Evolutionary conservation across 2,113 vertebrate species (phyloP).

Genomic region (Carettochelys insculpta): DNA sequence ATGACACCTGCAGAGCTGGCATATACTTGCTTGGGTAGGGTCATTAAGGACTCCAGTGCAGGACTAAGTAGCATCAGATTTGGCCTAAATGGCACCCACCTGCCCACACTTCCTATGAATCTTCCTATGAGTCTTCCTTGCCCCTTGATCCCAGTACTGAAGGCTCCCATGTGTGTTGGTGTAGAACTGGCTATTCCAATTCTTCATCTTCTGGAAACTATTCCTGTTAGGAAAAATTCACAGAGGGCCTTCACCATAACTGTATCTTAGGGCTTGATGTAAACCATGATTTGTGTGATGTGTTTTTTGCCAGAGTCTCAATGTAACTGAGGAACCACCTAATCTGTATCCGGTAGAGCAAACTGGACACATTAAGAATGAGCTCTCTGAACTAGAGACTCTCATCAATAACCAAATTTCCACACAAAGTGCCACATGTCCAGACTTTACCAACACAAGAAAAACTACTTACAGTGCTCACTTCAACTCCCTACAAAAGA

Average conservation of each 20-base stretch:
- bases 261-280: too few relatives aligned
- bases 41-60: neutral
- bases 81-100: fast-evolving
- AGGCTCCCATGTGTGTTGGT: fast-evolving
- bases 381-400: too few relatives aligned
- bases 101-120: neutral
- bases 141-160: neutral
- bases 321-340: too few relatives aligned
- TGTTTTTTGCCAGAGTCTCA: too few relatives aligned
- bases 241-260: neutral
- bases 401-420: too few relatives aligned
- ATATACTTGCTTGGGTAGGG: neutral
- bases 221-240: neutral
- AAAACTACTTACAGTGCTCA: too few relatives aligned
- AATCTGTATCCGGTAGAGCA: too few relatives aligned
- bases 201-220: neutral
- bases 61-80: neutral
- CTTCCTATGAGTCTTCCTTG: neutral
- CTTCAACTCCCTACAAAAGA: too few relatives aligned
- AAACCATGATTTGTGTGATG: too few relatives aligned
- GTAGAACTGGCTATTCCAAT: neutral
- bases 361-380: too few relatives aligned
- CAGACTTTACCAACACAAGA: too few relatives aligned
- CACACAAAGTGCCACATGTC: too few relatives aligned
- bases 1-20: neutral